Evolutionary conservation across 2,888 invertebrate genomes (phyloP), one percentile per base, ranked within the genome.

Genomic region (Drosophila melanocephala): DNA sequence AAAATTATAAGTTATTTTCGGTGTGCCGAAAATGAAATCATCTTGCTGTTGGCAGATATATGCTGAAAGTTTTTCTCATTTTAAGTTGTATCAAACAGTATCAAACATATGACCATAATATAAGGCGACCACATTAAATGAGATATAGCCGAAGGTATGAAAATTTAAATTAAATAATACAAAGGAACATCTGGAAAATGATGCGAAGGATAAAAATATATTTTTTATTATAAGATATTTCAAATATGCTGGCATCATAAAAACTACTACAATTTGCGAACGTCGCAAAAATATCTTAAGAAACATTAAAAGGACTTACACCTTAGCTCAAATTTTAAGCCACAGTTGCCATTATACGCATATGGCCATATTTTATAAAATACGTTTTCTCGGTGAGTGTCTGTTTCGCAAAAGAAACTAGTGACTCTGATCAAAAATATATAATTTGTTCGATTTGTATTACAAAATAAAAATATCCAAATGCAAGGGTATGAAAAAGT

Each of bases 401-500:
- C 35, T 35, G 35, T 35, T 35, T 35, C 37, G 37, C 16, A 37
- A 37, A 37, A 37, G 0, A 37, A 37, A 37, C 37, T 37, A 37
- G 16, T 37, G 37, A 1, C 32, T 19, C n/a, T n/a, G 14, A 35
- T 35, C 35, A 55, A 28, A n/a, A 5, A 39, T 39, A 39, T 37
- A 37, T 26, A 14, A 16, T 28, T n/a, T 28, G 19, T 35, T 56
- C 28, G n/a, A 39, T 57, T 47, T 26, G 16, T 9, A 16, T 26
- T 16, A 47, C 4, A 5, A 16, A 44, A 44, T n/a, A 1, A 37
- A 28, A 37, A 28, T 57, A 30, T 9, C 57, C 14, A 42, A 14
- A 14, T 16, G 22, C 42, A 42, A 28, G 9, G 14, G 39, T 26
- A 52, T 44, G 33, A 50, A 67, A 59, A 64, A 55, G 61, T 70